These are phyloP conservation scores for Hippocampus comes DNA, from an alignment of 2,113 vertebrate species.

Conservation along the genomic window DNA sequence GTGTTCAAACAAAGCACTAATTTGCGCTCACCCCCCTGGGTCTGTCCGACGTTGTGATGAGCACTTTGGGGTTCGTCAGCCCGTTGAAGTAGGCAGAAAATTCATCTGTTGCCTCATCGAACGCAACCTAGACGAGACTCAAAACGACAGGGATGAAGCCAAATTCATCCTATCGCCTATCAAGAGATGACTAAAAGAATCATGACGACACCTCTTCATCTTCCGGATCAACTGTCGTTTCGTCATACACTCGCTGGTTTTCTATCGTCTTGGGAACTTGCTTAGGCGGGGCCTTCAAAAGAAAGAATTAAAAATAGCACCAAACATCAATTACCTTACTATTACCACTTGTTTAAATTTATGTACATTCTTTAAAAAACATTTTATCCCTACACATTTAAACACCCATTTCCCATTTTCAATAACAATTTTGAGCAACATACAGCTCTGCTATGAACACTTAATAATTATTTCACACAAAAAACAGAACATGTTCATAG, in stretches of 20 bases:
- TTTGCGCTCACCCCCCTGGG: slow-evolving; percentile 83
- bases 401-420: neutral
- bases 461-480: too few relatives aligned
- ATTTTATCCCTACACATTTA: neutral
- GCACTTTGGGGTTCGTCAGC: slow-evolving; percentile 91
- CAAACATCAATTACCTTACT: neutral
- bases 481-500: too few relatives aligned
- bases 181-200: neutral
- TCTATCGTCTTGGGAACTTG: slow-evolving; percentile 94
- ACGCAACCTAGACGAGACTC: slow-evolving; percentile 79
- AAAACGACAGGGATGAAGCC: neutral
- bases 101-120: slow-evolving; percentile 95
- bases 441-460: too few relatives aligned
- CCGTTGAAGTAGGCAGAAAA: slow-evolving; percentile 95
- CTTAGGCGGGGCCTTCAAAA: slow-evolving; percentile 89
- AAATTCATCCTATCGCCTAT: neutral
- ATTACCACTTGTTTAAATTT: neutral
- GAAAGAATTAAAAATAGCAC: neutral
- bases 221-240: slow-evolving; percentile 89
- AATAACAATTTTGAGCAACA: neutral
- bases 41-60: slow-evolving; percentile 96
- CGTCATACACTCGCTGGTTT: slow-evolving; percentile 91
- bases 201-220: slow-evolving; percentile 86
- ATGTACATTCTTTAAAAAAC: neutral
- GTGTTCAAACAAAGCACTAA: neutral